phyloP scores from a whole-genome alignment of 2,113 vertebrate species.

The Paramisgurnus dabryanus region DNA sequence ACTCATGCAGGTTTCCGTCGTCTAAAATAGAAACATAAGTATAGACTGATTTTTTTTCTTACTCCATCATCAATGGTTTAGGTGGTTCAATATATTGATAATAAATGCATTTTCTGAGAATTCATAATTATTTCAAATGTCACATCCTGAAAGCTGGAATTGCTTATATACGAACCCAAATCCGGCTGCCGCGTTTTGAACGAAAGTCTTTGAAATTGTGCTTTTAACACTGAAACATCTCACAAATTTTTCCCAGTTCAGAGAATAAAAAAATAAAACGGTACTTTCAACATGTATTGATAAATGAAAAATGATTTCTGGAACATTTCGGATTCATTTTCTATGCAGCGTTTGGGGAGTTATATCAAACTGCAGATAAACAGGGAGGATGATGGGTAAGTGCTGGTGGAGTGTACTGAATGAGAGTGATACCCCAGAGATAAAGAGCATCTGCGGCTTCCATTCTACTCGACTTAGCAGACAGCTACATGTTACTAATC shows the following conservation, averaged over 20 bases:
- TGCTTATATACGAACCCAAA: no score
- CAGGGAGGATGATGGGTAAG: constrained; percentile 4
- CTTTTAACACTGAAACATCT: constrained; percentile 3
- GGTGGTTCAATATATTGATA: no score
- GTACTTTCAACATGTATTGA: constrained; percentile 38
- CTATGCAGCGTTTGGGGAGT: constrained; percentile 17
- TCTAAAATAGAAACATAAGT: no score
- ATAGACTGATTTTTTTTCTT: no score
- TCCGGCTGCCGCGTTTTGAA: no score
- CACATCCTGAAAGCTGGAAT: no score
- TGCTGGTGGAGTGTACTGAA: neutral
- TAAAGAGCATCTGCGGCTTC: constrained; percentile 24
- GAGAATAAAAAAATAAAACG: constrained; percentile 39
- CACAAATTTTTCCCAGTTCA: constrained; percentile 43
- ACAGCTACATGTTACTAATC: constrained; percentile 20
- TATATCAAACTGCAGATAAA: constrained; percentile 17
- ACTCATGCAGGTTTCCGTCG: no score
- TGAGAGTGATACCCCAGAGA: constrained; percentile 22
- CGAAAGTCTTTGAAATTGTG: constrained; percentile 44
- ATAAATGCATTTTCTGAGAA: no score
- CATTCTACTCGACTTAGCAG: constrained; percentile 22
- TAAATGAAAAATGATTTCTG: constrained; percentile 26
- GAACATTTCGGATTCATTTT: constrained; percentile 40
- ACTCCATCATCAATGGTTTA: no score
- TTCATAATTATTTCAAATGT: no score